A percentile compares a stretch with the other conserved stretches of the same genome.
Conservation (phyloP, 1,140 invertebrate species). For the Micrasema longulum region DNA sequence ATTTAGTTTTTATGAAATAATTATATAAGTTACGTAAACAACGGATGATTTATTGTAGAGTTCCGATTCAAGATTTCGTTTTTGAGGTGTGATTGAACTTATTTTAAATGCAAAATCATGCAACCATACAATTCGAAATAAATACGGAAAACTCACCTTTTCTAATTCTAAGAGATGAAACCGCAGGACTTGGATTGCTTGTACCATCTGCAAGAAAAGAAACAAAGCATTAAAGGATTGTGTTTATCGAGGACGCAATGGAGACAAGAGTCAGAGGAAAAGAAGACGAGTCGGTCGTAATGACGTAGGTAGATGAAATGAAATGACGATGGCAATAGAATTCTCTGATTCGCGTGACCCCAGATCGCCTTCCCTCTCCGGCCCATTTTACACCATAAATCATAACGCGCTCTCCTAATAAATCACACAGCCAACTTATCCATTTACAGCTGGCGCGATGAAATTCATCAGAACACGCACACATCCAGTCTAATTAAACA, state of each 20-base stretch:
- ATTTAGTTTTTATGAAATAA: constrained; percentile 3
- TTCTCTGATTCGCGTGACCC: constrained; percentile 30
- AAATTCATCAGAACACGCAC: constrained; percentile 51
- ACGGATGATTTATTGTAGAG: too few species aligned
- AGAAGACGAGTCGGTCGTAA: background rate
- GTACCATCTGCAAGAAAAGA: constrained; percentile 96
- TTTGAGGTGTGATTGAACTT: constrained; percentile 25
- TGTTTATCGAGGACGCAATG: background rate
- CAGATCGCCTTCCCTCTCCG: constrained; percentile 9
- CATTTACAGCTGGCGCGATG: constrained; percentile 42
- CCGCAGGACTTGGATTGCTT: constrained; percentile 99
- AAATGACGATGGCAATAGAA: constrained; percentile 29
- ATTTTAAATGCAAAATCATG: constrained; percentile 26
- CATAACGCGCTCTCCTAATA: constrained; percentile 46
- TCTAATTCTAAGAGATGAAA: constrained; percentile 99
- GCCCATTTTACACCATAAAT: constrained; percentile 48
- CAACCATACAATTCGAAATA: constrained; percentile 10
- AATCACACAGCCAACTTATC: constrained; percentile 48
- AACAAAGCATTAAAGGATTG: constrained; percentile 53
- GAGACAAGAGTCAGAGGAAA: background rate
- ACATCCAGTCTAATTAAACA: constrained; percentile 48
- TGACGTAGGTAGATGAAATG: background rate
- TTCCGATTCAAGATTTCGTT: background rate
- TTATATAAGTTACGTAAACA: background rate
- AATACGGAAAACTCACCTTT: constrained; percentile 86